These are phyloP conservation scores for Actenoides lindsayi DNA, from an alignment of 2,113 vertebrate genomes.

Conservation along the genomic window DNA sequence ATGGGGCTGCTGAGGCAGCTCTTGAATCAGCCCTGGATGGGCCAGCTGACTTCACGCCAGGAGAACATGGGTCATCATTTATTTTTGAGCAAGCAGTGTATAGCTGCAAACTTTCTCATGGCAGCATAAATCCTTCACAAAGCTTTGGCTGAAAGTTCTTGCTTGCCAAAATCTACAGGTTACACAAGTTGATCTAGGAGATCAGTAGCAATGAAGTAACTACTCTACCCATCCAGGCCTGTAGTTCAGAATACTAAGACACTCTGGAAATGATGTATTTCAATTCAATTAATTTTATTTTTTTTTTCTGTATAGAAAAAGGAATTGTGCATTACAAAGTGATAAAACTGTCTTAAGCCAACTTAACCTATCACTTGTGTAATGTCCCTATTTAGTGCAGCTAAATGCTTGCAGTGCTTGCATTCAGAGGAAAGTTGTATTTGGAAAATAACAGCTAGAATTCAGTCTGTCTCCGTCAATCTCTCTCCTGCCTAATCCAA, in stretches of 20 bases:
- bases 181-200: fast-evolving
- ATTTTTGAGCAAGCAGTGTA: not conserved
- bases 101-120: not conserved
- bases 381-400: not conserved
- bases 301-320: not conserved
- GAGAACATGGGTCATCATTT: not conserved
- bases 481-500: not conserved
- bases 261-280: not conserved
- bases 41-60: not conserved
- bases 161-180: not conserved
- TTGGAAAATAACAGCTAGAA: not conserved
- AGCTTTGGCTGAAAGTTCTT: not conserved
- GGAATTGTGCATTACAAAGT: not conserved
- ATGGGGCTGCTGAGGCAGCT: not conserved
- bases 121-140: not conserved
- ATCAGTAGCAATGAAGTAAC: not conserved
- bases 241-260: not conserved
- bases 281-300: not conserved
- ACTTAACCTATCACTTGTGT: not conserved
- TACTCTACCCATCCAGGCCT: not conserved
- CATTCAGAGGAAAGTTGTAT: not conserved
- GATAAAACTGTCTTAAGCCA: not conserved
- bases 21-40: not conserved
- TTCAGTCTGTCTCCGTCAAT: not conserved
- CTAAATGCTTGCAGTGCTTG: not conserved